These are phyloP conservation scores for Clistopyga incitator DNA, from an alignment of 2,888 invertebrate genomes.

Conservation along the genomic window DNA sequence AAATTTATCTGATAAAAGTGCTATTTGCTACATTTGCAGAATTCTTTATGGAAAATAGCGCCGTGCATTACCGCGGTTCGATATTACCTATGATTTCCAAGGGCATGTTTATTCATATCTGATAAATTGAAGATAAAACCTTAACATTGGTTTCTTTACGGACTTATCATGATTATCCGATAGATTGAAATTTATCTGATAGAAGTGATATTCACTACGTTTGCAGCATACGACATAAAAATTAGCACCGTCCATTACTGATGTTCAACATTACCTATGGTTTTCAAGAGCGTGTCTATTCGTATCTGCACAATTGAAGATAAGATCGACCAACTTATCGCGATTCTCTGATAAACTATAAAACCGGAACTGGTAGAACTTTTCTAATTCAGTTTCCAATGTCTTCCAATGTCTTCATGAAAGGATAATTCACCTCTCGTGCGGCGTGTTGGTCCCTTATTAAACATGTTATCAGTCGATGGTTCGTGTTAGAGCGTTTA, in stretches of 20 bases:
- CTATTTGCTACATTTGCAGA: too few relatives aligned
- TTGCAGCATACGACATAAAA: not conserved
- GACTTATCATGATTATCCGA: not conserved
- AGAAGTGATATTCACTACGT: too few relatives aligned
- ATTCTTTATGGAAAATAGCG: too few relatives aligned
- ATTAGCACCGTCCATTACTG: too few relatives aligned
- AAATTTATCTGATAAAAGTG: too few relatives aligned
- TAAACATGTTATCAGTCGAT: conserved; percentile 42
- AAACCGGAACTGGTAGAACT: not conserved
- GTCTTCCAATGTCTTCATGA: too few relatives aligned
- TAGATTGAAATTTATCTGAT: too few relatives aligned
- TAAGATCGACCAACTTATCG: conserved; percentile 48
- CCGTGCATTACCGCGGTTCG: too few relatives aligned
- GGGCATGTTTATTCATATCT: too few relatives aligned
- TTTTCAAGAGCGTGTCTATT: conserved; percentile 13
- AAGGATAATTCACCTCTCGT: not conserved
- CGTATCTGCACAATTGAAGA: conserved; percentile 37
- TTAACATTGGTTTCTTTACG: not conserved
- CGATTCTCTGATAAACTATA: conserved; percentile 34
- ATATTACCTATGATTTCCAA: not conserved
- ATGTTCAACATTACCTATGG: not conserved
- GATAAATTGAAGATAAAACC: too few relatives aligned
- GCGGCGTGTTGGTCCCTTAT: conserved; percentile 11
- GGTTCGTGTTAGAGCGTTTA: conserved; percentile 46
- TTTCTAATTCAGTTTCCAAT: not conserved